Evolutionary conservation across 2,888 invertebrate species (phyloP).

Genomic region (Netelia inedita): DNA sequence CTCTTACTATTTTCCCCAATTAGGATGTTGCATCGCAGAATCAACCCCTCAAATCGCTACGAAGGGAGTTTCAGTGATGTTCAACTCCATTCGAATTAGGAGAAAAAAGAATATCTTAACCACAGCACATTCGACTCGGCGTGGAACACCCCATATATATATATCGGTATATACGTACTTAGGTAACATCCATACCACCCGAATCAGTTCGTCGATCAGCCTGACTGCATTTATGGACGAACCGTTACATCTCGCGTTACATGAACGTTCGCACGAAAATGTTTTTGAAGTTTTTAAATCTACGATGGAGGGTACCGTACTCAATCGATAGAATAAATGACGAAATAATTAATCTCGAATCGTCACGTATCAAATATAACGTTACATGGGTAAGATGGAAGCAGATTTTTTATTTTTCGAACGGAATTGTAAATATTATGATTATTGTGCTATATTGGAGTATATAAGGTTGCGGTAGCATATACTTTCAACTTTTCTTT

Average conservation of each 20-base stretch:
- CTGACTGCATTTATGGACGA: conserved; percentile 54
- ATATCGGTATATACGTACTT: not conserved
- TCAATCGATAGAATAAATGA: not conserved
- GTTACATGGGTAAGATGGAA: no score
- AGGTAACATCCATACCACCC: conserved; percentile 64
- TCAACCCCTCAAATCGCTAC: not conserved
- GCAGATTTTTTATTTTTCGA: no score
- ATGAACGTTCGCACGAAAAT: not conserved
- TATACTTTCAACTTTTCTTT: no score
- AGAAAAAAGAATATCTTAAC: not conserved
- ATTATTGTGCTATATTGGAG: not conserved
- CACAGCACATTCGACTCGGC: not conserved
- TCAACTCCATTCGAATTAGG: not conserved
- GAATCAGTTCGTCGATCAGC: conserved; percentile 72
- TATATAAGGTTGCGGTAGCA: not conserved
- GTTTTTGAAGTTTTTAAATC: conserved; percentile 10
- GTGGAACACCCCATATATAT: conserved; percentile 15
- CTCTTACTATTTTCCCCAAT: not conserved
- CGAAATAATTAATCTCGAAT: not conserved
- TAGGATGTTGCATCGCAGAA: not conserved
- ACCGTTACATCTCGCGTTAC: conserved; percentile 19
- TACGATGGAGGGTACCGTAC: not conserved
- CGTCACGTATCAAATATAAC: no score
- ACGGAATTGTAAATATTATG: no score
- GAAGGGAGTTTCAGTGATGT: not conserved